Evolutionary conservation across 2,797 vertebrate species (phyloP).

Genomic region (Prionace glauca): DNA sequence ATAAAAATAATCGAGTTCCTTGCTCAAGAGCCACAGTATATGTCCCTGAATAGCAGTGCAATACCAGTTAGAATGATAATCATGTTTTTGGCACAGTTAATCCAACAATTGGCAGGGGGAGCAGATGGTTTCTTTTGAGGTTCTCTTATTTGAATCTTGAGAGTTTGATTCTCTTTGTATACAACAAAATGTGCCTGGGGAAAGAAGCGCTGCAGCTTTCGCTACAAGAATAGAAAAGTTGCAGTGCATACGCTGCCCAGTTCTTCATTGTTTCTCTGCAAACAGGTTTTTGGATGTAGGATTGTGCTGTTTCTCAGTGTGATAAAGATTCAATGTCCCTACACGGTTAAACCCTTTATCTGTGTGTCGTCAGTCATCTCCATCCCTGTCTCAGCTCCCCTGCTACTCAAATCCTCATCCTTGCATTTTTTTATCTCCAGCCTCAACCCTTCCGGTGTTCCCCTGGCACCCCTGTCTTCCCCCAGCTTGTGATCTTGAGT

Average conservation of each 20-base stretch:
- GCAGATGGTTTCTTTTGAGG: background rate
- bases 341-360: background rate
- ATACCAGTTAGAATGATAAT: background rate
- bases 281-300: background rate
- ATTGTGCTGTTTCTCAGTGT: background rate
- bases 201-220: background rate
- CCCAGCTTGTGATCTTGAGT: background rate
- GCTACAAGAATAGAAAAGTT: background rate
- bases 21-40: background rate
- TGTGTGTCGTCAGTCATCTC: too few relatives aligned
- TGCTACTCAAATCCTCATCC: background rate
- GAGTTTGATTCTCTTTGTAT: background rate
- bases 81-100: background rate
- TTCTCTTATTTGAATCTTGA: background rate
- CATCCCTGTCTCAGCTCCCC: background rate
- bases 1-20: background rate
- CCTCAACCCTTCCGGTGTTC: background rate
- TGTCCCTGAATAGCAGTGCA: background rate
- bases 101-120: background rate
- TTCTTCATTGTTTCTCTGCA: background rate
- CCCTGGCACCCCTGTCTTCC: background rate
- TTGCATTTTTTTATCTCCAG: too few relatives aligned
- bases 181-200: background rate
- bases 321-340: background rate
- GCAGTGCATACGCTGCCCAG: background rate